phyloP scores from a whole-genome alignment of 1,140 invertebrate species.

The Notospermus geniculatus region DNA sequence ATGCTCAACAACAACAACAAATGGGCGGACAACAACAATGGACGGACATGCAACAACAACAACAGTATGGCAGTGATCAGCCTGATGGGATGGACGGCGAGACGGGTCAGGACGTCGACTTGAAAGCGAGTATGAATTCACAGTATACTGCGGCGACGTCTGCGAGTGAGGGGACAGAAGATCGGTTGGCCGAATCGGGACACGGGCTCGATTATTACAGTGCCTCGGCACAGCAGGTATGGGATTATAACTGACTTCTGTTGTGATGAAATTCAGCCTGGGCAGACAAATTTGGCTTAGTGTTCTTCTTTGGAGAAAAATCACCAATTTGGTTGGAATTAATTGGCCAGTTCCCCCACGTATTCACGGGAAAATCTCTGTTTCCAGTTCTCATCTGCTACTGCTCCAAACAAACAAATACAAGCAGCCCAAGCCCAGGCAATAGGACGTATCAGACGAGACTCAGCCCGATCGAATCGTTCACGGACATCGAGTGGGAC shows the following conservation, averaged over 20 bases:
- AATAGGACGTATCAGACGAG: not conserved
- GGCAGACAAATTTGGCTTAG: too few relatives aligned
- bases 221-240: conserved; percentile 2
- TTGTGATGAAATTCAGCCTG: too few relatives aligned
- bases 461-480: not conserved
- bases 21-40: conserved; percentile 12
- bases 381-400: too few relatives aligned
- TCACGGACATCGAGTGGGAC: not conserved
- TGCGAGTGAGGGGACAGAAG: not conserved
- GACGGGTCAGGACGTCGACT: conserved; percentile 2
- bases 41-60: too few relatives aligned
- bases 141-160: not conserved
- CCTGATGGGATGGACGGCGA: conserved; percentile 1
- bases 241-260: too few relatives aligned
- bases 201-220: conserved; percentile 3
- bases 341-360: too few relatives aligned
- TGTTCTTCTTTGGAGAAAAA: too few relatives aligned
- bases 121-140: conserved; percentile 14
- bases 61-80: conserved; percentile 19
- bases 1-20: conserved; percentile 6
- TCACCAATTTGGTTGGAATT: too few relatives aligned
- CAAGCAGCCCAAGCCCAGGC: not conserved
- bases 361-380: too few relatives aligned
- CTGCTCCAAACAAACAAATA: too few relatives aligned
- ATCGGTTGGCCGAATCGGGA: not conserved